phyloP scores from a whole-genome alignment of 2,113 vertebrate genomes.

The Sinocyclocheilus maitianheensis region DNA sequence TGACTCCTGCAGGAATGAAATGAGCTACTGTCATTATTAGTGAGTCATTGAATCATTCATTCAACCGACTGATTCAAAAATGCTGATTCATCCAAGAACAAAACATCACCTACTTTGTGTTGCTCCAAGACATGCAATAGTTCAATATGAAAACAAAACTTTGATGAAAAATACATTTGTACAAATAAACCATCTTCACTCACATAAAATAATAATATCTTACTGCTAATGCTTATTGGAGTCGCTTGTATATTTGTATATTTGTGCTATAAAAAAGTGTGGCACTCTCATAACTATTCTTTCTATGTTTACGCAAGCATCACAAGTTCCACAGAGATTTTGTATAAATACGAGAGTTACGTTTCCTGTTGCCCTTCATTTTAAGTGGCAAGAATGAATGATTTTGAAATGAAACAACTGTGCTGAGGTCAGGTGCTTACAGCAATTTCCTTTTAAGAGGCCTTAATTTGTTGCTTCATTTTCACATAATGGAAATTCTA shows the following conservation, averaged over 20 bases:
- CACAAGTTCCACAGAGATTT: not conserved
- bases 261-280: not conserved
- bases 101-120: not conserved
- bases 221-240: not conserved
- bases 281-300: not conserved
- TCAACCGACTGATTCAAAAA: not conserved
- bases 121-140: not conserved
- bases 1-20: too few relatives aligned
- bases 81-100: not conserved
- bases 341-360: not conserved
- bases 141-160: not conserved
- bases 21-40: too few relatives aligned
- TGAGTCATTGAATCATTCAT: too few relatives aligned
- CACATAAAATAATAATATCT: not conserved
- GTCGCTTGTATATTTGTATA: not conserved
- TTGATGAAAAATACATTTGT: not conserved
- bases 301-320: not conserved
- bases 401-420: not conserved
- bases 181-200: not conserved
- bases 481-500: not conserved
- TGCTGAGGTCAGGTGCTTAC: slow-evolving; percentile 1
- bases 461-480: slow-evolving; percentile 23
- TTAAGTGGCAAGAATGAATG: not conserved
- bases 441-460: slow-evolving; percentile 11
- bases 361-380: not conserved